Percentiles rank a stretch among this genome's conserved stretches.
These are phyloP conservation scores for Lerema accius DNA, from an alignment of 1,140 invertebrate genomes.

Conservation along the genomic window DNA sequence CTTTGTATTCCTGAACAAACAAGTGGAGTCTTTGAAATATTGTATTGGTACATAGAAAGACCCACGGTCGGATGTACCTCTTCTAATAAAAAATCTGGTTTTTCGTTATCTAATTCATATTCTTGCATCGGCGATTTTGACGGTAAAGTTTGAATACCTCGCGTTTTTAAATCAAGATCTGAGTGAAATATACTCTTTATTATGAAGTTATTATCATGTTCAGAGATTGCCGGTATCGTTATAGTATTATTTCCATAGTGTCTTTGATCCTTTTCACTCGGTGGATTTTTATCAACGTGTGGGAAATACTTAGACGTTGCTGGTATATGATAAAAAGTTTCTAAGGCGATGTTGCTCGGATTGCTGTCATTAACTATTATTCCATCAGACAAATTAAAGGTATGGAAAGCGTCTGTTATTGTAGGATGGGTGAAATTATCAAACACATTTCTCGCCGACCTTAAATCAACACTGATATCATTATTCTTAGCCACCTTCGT, in stretches of 20 bases:
- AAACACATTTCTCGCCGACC: constrained; percentile 49
- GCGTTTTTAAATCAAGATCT: constrained; percentile 18
- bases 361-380: constrained; percentile 19
- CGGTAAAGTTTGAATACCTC: constrained; percentile 13
- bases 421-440: constrained; percentile 35
- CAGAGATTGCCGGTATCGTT: constrained; percentile 6
- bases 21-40: constrained; percentile 36
- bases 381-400: constrained; percentile 19
- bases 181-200: constrained; percentile 43
- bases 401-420: constrained; percentile 25
- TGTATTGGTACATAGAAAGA: constrained; percentile 42
- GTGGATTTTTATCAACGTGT: constrained; percentile 39
- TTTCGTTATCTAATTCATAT: constrained; percentile 41
- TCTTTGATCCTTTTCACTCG: constrained; percentile 37
- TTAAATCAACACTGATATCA: constrained; percentile 46
- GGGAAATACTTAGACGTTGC: constrained; percentile 52
- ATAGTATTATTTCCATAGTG: constrained; percentile 39
- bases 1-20: constrained; percentile 47
- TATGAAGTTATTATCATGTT: constrained; percentile 35
- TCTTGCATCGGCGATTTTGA: constrained; percentile 5
- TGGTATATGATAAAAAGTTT: constrained; percentile 49
- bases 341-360: constrained; percentile 35
- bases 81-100: constrained; percentile 55
- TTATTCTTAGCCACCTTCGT: constrained; percentile 45
- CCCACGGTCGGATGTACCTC: constrained; percentile 29